Evolutionary conservation across 1,140 invertebrate species (phyloP), one percentile per base, ranked within the genome.

Genomic region (Rhagoletis pomonella): DNA sequence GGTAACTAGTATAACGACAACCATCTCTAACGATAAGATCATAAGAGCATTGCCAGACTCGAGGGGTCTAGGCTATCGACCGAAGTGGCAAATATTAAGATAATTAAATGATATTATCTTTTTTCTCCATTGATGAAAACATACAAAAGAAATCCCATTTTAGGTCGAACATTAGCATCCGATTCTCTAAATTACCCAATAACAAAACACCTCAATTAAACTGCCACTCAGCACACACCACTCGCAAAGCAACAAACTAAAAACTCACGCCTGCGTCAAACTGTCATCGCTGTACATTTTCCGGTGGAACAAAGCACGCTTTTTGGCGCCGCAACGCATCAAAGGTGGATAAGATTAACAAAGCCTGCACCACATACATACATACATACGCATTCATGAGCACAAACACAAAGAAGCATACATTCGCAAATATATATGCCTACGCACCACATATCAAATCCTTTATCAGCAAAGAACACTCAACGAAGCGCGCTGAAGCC

Each of bases 401-500:
- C 14, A 47, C 73, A 58, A 14, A 29, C 47, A 81, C n/a, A 55
- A 5, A 2, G 1, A 10, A 55, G 50, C 10, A 55, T 55, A 55
- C 50, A 55, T 55, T 55, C 47, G 55, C 47, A 29, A 10, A 29
- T n/a, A 10, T 2, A 9, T 50, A 19, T 14, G 12, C 50, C 17
- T 12, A 9, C 47, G 19, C 3, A 19, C n/a, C n/a, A 6, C 47
- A 55, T 50, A 4, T 62, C n/a, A 29, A 14, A 81, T 29, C 47
- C 73, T 55, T 81, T 81, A 81, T 73, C 67, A 42, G 42, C 42
- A 42, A 42, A 0, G 67, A 81, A 81, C 73, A 81, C 47, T 81
- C 73, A 9, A 17, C 19, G 73, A 81, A 55, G 50, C 47, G 50
- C 47, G n/a, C 3, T 55, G 73, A 50, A 81, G 47, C 73, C 73